These are phyloP conservation scores for Atherix ibis DNA, from an alignment of 2,888 invertebrate species.

Conservation along the genomic window DNA sequence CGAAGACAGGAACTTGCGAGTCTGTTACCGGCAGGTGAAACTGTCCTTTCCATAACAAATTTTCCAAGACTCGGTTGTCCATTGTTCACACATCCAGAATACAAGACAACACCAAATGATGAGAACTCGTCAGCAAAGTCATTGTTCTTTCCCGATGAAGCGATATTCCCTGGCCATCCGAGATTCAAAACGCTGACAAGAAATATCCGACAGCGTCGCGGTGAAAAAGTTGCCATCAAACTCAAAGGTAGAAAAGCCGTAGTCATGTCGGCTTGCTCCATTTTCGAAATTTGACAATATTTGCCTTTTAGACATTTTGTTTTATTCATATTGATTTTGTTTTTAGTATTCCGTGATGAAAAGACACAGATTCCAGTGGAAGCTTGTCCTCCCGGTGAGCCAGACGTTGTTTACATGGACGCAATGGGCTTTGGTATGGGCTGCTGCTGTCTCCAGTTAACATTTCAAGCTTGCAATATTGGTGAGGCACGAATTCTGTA, in stretches of 20 bases:
- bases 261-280: too few relatives aligned
- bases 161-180: slow-evolving; percentile 89
- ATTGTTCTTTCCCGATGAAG: slow-evolving; percentile 87
- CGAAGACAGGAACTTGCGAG: slow-evolving; percentile 71
- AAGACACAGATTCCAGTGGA: slow-evolving; percentile 78
- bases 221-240: slow-evolving; percentile 92
- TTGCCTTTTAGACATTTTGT: background rate
- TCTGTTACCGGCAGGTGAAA: slow-evolving; percentile 61
- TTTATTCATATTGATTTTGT: background rate
- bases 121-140: slow-evolving; percentile 62
- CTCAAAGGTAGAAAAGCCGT: slow-evolving; percentile 85
- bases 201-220: slow-evolving; percentile 81
- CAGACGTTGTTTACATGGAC: slow-evolving; percentile 94
- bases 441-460: slow-evolving; percentile 89
- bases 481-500: slow-evolving; percentile 89
- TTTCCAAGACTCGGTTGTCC: slow-evolving; percentile 87
- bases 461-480: slow-evolving; percentile 88
- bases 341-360: slow-evolving; percentile 69
- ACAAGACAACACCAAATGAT: slow-evolving; percentile 47
- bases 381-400: slow-evolving; percentile 56
- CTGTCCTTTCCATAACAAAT: slow-evolving; percentile 78
- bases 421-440: slow-evolving; percentile 99
- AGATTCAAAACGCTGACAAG: slow-evolving; percentile 82
- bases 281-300: background rate
- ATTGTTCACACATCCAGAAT: slow-evolving; percentile 70